Evolutionary conservation across 2,797 vertebrate species (phyloP), one percentile per base, ranked within the genome.

Genomic region (Gobio occitaniae): DNA sequence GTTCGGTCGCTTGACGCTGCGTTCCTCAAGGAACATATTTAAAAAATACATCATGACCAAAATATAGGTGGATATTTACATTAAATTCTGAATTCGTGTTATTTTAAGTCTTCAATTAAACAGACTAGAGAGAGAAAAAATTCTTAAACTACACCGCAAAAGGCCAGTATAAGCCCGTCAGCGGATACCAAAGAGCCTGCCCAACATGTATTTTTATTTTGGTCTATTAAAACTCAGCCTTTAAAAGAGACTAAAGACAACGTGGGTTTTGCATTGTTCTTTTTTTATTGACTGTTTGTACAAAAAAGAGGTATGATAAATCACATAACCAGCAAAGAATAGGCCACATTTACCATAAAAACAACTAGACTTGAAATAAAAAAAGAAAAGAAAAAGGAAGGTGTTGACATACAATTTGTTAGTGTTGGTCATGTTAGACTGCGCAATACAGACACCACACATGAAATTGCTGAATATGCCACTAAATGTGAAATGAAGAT

Each of bases 261-360:
- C 71, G 59, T 71, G 19, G 6, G 47, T 59, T 80, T 87, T 84
- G 61, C 74, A 87, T 52, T 69, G 50, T 63, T 78, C 89, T 90
- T 89, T 88, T 90, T 89, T 88, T 90, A 87, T 90, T 90, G 68
- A 85, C 66, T 17, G 84, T 87, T 90, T 90, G 84, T 88, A 89
- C 89, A 92, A 91, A 90, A 90, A 92, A 84, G 87, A 88, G 85
- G 85, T 83, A 88, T 87, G 74, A 80, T 77, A 80, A 84, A 86
- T 87, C 87, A 89, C 89, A 91, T 76, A 89, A 81, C 86, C 75
- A 86, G 82, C 86, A 88, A 82, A 84, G 69, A 86, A 83, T 72
- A 88, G 65, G 89, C 87, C 89, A 90, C 86, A 75, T 76, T 86
- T 56, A 88, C 54, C n/a, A 75, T 71, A 68, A 36, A 74, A 74